Conservation (phyloP, 2,888 invertebrate genomes). For the Pristionchus fissidentatus region DNA sequence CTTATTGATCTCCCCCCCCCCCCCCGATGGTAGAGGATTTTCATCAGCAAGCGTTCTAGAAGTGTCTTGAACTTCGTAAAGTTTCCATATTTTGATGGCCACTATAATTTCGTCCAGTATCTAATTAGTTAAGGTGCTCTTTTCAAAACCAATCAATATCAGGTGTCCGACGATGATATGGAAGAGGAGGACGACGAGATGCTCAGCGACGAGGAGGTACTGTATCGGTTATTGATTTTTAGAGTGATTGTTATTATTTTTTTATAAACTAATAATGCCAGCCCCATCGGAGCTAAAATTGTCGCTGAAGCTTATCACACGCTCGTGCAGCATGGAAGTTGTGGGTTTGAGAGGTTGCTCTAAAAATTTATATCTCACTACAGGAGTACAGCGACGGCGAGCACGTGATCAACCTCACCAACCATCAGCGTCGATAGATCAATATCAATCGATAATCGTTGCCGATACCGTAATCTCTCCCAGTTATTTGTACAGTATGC, state of each 20-base stretch:
- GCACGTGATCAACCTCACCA: background rate
- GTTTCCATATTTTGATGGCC: no score
- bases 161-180: background rate
- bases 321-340: no score
- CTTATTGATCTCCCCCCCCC: no score
- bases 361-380: background rate
- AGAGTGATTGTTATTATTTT: background rate
- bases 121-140: no score
- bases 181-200: conserved; percentile 8
- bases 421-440: background rate
- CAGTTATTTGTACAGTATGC: no score
- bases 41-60: no score
- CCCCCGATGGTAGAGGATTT: no score
- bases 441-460: background rate
- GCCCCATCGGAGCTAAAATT: background rate
- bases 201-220: conserved; percentile 11
- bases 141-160: no score
- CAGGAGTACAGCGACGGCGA: conserved; percentile 19
- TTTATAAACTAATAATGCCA: no score
- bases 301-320: background rate
- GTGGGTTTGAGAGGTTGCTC: background rate
- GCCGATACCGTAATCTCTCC: background rate
- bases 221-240: background rate
- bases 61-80: no score
- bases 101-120: no score